Evolutionary conservation across 2,888 invertebrate species (phyloP), one percentile per base, ranked within the genome.

Genomic region (Carcina quercana): DNA sequence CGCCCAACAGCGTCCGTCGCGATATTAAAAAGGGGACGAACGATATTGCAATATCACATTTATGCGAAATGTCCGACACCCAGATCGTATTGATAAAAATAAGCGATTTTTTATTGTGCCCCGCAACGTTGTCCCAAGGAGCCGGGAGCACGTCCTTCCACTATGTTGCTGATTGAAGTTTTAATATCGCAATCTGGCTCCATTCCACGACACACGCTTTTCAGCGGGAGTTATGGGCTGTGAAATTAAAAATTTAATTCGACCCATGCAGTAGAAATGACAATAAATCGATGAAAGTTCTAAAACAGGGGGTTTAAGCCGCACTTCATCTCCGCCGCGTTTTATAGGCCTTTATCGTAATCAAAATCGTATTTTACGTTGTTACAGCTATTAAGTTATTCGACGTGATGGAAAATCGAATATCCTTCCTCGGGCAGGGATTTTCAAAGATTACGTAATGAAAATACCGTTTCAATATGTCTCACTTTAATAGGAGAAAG

Each of bases 31-130:
- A 82, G 74, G 82, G 82, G 82, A 75, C 80, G 71, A 72, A 73
- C 75, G 82, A 75, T 80, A 82, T 83, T 83, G 82, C 82, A 79
- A 82, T 82, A 80, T 83, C 82, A 82, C 83, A 80, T 83, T 82
- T 82, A 82, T 83, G 78, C 74, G 80, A 80, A 82, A 80, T 82
- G 82, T 80, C 80, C 79, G 60, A 79, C 82, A 78, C 71, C 67
- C 75, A 80, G 82, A 83, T 82, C 78, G 75, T 78, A 80, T 83
- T 83, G 83, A 83, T 82, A 82, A 83, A 80, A 83, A 79, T 83
- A 83, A 80, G 79, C 83, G 71, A 73, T 78, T 80, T 80, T 82
- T 82, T 82, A 80, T 78, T 76, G 71, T 78, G 59, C 59, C 62
- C 67, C 65, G 62, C 68, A 70, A 71, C 67, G 59, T 60, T 62